phyloP scores from a whole-genome alignment of 1,140 invertebrate genomes.

The Drosophila neocordata region DNA sequence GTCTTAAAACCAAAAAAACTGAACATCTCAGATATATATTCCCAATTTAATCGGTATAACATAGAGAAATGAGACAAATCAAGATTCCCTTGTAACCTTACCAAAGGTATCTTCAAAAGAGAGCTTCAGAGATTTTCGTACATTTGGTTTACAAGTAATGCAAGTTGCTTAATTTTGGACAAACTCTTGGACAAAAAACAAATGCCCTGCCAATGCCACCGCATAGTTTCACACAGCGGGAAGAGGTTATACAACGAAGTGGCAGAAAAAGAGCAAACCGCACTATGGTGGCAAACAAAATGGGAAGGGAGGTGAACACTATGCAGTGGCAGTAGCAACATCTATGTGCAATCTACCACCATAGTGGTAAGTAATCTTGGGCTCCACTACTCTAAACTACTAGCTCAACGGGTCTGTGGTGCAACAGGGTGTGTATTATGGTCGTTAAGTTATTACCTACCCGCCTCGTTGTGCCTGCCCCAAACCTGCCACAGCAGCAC shows the following conservation, averaged over 20 bases:
- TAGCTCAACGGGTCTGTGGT: conserved; percentile 27
- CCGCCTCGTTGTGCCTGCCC: conserved; percentile 7
- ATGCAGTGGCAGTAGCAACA: not conserved
- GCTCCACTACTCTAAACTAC: conserved; percentile 5
- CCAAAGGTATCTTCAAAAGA: too few relatives aligned
- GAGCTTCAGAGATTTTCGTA: too few relatives aligned
- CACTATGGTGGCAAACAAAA: conserved; percentile 21
- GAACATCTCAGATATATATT: too few relatives aligned
- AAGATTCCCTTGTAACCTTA: too few relatives aligned
- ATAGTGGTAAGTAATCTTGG: conserved; percentile 18
- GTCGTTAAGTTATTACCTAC: conserved; percentile 80
- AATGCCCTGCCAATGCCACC: not conserved
- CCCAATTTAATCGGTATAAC: too few relatives aligned
- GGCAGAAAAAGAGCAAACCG: conserved; percentile 5
- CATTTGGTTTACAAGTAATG: not conserved
- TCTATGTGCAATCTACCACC: not conserved
- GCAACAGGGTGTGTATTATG: conserved; percentile 81
- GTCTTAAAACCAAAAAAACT: too few relatives aligned
- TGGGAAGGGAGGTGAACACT: not conserved
- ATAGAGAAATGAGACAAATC: too few relatives aligned
- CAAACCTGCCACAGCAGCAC: conserved; percentile 24
- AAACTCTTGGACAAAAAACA: not conserved
- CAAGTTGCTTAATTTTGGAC: not conserved
- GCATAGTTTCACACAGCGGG: not conserved
- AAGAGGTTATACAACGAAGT: not conserved